Conservation (phyloP, 2,888 invertebrate species). For the Celastrina argiolus region DNA sequence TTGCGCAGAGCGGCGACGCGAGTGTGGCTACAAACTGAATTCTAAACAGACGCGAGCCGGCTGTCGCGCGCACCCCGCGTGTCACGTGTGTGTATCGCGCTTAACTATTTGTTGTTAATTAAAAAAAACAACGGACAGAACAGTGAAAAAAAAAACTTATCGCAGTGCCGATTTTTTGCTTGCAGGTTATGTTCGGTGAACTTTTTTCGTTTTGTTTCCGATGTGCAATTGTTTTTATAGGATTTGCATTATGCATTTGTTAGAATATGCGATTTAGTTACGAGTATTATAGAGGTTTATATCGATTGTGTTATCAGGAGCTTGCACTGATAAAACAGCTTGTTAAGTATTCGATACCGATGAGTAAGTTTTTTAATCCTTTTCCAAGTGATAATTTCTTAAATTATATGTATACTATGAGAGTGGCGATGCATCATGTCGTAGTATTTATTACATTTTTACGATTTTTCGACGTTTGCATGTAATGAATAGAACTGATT, state of each 20-base stretch:
- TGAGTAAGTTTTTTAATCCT: background rate
- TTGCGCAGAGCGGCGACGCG: slow-evolving; percentile 65
- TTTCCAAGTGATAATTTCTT: background rate
- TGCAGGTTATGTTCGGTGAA: background rate
- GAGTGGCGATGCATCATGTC: too few relatives aligned
- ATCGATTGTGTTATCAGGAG: slow-evolving; percentile 48
- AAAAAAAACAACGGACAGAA: background rate
- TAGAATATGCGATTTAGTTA: slow-evolving; percentile 39
- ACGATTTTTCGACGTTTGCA: too few relatives aligned
- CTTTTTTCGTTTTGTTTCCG: background rate
- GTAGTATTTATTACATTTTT: too few relatives aligned
- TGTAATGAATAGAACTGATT: too few relatives aligned
- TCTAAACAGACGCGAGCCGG: slow-evolving; percentile 23
- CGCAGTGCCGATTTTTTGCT: background rate
- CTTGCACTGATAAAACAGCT: background rate
- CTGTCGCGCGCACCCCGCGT: slow-evolving; percentile 3
- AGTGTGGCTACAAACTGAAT: slow-evolving; percentile 34
- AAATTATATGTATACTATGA: too few relatives aligned
- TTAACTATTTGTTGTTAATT: background rate
- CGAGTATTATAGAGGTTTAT: slow-evolving; percentile 44
- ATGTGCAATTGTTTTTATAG: background rate
- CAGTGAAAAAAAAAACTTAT: background rate
- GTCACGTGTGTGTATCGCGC: background rate
- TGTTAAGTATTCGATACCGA: background rate
- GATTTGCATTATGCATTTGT: background rate